Conservation (phyloP, 2,113 vertebrate genomes). For the Notothenia rossii region DNA sequence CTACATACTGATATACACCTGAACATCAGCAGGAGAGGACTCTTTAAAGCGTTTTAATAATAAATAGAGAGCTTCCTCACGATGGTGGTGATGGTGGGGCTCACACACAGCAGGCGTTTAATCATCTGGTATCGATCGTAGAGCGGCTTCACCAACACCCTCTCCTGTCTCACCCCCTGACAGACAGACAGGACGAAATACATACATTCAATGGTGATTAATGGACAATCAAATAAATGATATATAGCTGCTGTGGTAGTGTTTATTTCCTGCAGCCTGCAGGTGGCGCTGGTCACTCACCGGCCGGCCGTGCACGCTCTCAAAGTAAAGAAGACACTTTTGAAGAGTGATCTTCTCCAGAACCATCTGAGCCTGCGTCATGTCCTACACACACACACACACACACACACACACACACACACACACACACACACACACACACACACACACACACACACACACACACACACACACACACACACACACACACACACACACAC, state of each 20-base stretch:
- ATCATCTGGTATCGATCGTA: slow-evolving; percentile 94
- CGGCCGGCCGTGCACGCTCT: slow-evolving; percentile 86
- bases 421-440: slow-evolving; percentile 17
- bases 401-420: slow-evolving; percentile 79
- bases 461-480: too few species aligned
- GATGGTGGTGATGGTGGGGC: slow-evolving; percentile 92
- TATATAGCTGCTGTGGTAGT: too few species aligned
- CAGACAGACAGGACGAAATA: slow-evolving; percentile 12
- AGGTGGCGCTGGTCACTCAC: slow-evolving; percentile 73
- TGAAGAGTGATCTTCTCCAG: slow-evolving; percentile 90
- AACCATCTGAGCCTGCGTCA: slow-evolving; percentile 89
- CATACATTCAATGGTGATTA: background rate
- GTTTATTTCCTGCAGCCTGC: background rate
- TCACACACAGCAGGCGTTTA: slow-evolving; percentile 90
- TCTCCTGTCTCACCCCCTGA: slow-evolving; percentile 91
- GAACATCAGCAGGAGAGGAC: too few species aligned
- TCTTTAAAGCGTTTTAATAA: too few species aligned
- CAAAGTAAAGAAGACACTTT: slow-evolving; percentile 89
- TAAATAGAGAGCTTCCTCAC: slow-evolving; percentile 80
- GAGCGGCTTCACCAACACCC: slow-evolving; percentile 91
- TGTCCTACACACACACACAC: slow-evolving; percentile 82
- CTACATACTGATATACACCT: too few species aligned
- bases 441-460: too few species aligned
- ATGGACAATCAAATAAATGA: too few species aligned
- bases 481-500: too few species aligned